Evolutionary conservation across 2,113 vertebrate species (phyloP), one percentile per base, ranked within the genome.

Genomic region (Myiopsitta monachus): DNA sequence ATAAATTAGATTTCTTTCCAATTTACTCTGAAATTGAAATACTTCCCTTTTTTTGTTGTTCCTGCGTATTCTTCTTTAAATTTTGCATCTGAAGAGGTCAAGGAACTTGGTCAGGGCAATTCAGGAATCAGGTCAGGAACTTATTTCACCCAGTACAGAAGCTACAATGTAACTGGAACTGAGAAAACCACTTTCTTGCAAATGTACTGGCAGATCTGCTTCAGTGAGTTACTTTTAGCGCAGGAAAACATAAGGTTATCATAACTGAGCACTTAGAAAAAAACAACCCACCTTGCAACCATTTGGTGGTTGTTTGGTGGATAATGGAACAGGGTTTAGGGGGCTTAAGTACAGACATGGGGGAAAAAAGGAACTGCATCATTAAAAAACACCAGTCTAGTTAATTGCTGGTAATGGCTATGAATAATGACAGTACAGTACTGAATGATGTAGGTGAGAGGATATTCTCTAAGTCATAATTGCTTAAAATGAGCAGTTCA

Each of bases 401-500:
- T 82, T 95, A 96, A 93, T 73, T 92, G 51, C 83, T 90, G 57
- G 66, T 75, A 87, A 93, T 66, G 47, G 62, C 80, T 41, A 15
- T 1, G 1, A 87, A 51, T 44, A 76, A 90, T 28, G 75, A 90
- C 75, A 83, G 90, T 18, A 87, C 49, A 83, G 49, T 30, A 57
- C 64, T 27, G 52, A 82, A 36, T 84, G 88, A 86, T 3, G 7
- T 14, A 64, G 76, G 72, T 66, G 64, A 75, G 36, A 86, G 83
- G 13, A 90, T 44, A n/a, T 67, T 80, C 63, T 72, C 76, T 7
- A 83, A 90, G 68, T 44, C 4, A 0, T 31, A 77, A 80, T 30
- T 43, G 46, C 64, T 61, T 54, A 38, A 90, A 80, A 83, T 31
- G 28, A 86, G 41, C 88, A 54, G 28, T 46, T 67, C 63, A 57